Conservation (phyloP, 2,797 vertebrate species). For the Cryptoprocta ferox region DNA sequence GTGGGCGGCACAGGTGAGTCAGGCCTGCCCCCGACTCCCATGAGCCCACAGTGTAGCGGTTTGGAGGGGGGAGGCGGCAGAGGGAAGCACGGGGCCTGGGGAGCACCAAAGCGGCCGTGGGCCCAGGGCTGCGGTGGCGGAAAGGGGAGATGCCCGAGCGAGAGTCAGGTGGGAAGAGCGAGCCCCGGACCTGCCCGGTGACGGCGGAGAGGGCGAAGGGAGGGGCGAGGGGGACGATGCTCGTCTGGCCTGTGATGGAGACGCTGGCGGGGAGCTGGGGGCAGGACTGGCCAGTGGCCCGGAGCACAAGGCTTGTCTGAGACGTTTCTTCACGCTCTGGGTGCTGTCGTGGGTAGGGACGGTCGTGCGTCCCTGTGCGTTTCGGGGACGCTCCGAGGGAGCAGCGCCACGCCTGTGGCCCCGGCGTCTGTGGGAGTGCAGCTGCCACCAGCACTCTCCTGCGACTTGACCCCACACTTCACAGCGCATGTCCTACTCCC, state of each 20-base stretch:
- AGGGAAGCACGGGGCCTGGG: background rate
- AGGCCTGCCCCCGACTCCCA: background rate
- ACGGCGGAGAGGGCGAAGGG: background rate
- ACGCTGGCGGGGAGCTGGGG: background rate
- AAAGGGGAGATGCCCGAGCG: background rate
- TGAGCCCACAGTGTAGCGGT: background rate
- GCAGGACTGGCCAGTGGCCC: background rate
- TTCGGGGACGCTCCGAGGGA: background rate
- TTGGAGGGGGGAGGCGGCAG: too few relatives aligned
- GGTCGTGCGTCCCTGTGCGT: background rate
- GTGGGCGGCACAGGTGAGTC: background rate
- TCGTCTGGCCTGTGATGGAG: background rate
- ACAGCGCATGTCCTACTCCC: background rate
- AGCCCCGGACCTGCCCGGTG: background rate
- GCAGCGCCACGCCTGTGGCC: background rate
- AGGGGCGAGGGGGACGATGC: background rate
- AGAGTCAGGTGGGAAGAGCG: background rate
- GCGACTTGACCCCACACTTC: rapidly evolving
- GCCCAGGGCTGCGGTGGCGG: background rate
- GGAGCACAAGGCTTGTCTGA: background rate
- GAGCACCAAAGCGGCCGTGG: background rate
- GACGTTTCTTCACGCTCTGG: rapidly evolving
- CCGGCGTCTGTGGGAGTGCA: background rate
- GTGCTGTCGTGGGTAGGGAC: too few relatives aligned
- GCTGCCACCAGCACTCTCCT: rapidly evolving